Evolutionary conservation across 2,888 invertebrate genomes (phyloP).

Genomic region (Caenorhabditis japonica): DNA sequence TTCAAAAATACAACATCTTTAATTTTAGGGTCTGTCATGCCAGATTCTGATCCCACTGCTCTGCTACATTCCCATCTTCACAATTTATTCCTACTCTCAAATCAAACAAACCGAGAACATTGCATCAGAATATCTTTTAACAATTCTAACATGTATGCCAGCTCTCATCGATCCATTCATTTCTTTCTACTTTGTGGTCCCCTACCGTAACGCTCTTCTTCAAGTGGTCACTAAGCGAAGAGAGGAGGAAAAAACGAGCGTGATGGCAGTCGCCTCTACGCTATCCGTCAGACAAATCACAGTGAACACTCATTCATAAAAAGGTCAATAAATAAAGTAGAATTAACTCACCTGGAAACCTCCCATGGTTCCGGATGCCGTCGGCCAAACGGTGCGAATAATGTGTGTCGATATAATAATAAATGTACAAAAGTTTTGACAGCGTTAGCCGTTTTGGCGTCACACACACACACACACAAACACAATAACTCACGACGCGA

Average conservation of each 20-base stretch:
- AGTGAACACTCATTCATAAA: slow-evolving; percentile 9
- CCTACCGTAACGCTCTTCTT: slow-evolving; percentile 40
- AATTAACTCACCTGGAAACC: slow-evolving; percentile 46
- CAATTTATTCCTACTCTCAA: slow-evolving; percentile 38
- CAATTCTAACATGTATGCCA: slow-evolving; percentile 39
- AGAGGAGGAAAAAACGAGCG: slow-evolving; percentile 32
- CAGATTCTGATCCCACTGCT: slow-evolving; percentile 42
- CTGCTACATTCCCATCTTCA: slow-evolving; percentile 46
- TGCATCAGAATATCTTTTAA: slow-evolving; percentile 37
- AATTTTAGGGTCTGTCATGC: slow-evolving; percentile 45
- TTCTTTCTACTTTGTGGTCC: slow-evolving; percentile 43
- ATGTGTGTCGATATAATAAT: slow-evolving; percentile 11
- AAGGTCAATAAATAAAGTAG: slow-evolving; percentile 11
- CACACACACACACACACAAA: slow-evolving; percentile 4
- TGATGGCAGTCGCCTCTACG: slow-evolving; percentile 32
- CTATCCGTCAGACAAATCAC: slow-evolving; percentile 29
- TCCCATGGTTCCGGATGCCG: slow-evolving; percentile 47
- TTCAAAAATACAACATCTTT: no score
- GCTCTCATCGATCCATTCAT: slow-evolving; percentile 44
- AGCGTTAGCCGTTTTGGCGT: slow-evolving; percentile 13
- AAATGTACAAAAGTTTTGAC: slow-evolving; percentile 40
- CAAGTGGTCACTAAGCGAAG: slow-evolving; percentile 13
- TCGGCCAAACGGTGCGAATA: slow-evolving; percentile 52
- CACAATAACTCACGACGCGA: slow-evolving; percentile 25
- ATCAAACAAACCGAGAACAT: slow-evolving; percentile 30